A percentile compares a stretch with the other conserved stretches of the same genome.
Conservation (phyloP, 2,888 invertebrate species). For the Drosophila dives region DNA sequence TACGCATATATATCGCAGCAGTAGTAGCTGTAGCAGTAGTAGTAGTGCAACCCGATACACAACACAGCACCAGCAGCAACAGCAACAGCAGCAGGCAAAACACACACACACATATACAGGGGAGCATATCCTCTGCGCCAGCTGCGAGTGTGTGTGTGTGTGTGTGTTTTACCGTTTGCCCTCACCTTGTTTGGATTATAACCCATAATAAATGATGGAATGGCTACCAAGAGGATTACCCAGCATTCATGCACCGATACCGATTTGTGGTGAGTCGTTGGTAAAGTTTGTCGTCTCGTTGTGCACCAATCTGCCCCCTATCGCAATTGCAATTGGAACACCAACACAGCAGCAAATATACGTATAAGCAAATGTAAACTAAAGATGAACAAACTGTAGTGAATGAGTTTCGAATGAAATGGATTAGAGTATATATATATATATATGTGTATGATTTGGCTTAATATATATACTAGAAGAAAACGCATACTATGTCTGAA, state of each 20-base stretch:
- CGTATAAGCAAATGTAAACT: background rate
- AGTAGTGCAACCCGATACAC: slow-evolving; percentile 63
- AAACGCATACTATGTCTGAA: background rate
- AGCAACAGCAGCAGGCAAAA: slow-evolving; percentile 20
- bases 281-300: slow-evolving; percentile 78
- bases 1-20: slow-evolving; percentile 42
- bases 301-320: background rate
- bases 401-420: background rate
- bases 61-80: slow-evolving; percentile 26
- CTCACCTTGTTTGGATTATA: slow-evolving; percentile 76
- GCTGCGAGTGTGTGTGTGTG: slow-evolving; percentile 28
- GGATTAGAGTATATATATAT: background rate
- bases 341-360: slow-evolving; percentile 12
- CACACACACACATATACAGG: slow-evolving; percentile 25
- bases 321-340: slow-evolving; percentile 3
- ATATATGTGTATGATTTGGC: background rate
- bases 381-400: background rate
- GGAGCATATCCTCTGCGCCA: slow-evolving; percentile 24
- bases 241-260: slow-evolving; percentile 85
- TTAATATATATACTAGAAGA: background rate
- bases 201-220: slow-evolving; percentile 84
- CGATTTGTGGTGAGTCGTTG: slow-evolving; percentile 85
- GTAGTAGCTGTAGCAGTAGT: background rate
- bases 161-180: slow-evolving; percentile 51
- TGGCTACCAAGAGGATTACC: slow-evolving; percentile 86